Conservation (phyloP, 2,888 invertebrate genomes). For the Zele albiditarsus region DNA sequence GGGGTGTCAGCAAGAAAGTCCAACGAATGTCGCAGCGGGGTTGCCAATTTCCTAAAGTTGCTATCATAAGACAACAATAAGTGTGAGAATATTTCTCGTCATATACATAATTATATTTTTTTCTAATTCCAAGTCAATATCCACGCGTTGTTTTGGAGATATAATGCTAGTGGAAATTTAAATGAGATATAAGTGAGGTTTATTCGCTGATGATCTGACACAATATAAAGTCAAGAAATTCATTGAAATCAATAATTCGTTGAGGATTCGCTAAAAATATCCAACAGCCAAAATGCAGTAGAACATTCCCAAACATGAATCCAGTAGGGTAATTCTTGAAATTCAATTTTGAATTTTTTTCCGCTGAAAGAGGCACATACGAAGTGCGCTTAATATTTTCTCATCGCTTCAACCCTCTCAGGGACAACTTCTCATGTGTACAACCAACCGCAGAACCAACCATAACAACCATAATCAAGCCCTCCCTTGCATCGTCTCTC, state of each 20-base stretch:
- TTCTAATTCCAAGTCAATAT: too few relatives aligned
- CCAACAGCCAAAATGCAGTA: too few relatives aligned
- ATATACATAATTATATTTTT: background rate
- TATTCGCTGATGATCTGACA: too few relatives aligned
- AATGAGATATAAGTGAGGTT: too few relatives aligned
- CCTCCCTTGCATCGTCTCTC: slow-evolving; percentile 45
- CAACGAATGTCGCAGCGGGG: slow-evolving; percentile 66
- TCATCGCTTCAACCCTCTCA: slow-evolving; percentile 40
- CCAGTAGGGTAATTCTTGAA: background rate
- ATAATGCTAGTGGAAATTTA: too few relatives aligned
- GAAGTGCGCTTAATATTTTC: slow-evolving; percentile 18
- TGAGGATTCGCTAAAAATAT: too few relatives aligned
- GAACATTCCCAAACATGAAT: too few relatives aligned
- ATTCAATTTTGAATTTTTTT: background rate
- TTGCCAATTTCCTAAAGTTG: slow-evolving; percentile 50
- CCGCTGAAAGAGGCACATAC: background rate
- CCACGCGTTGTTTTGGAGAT: too few relatives aligned
- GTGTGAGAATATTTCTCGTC: slow-evolving; percentile 57
- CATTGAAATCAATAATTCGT: too few relatives aligned
- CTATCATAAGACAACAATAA: slow-evolving; percentile 56
- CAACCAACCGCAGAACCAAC: slow-evolving; percentile 58
- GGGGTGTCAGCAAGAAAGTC: slow-evolving; percentile 63
- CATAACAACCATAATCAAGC: slow-evolving; percentile 65
- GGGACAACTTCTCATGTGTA: slow-evolving; percentile 33
- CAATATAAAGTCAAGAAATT: background rate